A percentile compares a stretch with the other conserved stretches of the same genome.
Evolutionary conservation across 2,888 invertebrate species (phyloP).

Genomic region (Dasypolia templi): DNA sequence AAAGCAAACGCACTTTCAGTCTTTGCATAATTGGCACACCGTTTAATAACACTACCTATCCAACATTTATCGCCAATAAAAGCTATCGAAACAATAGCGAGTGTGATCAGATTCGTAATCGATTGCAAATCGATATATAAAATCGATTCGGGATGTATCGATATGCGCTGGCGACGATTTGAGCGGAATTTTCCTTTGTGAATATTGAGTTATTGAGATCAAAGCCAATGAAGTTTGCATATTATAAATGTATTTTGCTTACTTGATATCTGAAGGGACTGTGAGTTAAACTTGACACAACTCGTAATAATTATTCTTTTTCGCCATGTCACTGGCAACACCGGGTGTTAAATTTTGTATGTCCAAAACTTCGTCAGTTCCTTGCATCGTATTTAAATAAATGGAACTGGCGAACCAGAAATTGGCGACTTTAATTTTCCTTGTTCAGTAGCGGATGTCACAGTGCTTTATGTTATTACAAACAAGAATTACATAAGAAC

Average conservation of each 20-base stretch:
- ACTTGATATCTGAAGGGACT: neutral
- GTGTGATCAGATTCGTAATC: constrained; percentile 76
- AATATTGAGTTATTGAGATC: constrained; percentile 59
- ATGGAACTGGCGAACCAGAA: neutral
- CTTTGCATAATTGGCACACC: neutral
- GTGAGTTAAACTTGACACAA: neutral
- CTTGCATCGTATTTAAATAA: neutral
- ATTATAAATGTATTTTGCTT: constrained; percentile 30
- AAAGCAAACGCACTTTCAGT: neutral
- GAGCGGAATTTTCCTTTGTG: constrained; percentile 48
- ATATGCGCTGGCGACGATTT: constrained; percentile 38
- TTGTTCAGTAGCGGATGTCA: constrained; percentile 12
- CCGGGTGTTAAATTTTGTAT: neutral
- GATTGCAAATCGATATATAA: constrained; percentile 71
- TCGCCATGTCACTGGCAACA: neutral
- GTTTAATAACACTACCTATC: constrained; percentile 56
- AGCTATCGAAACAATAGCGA: constrained; percentile 72
- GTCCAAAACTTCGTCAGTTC: neutral
- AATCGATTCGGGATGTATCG: constrained; percentile 49
- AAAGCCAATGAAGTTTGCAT: constrained; percentile 56
- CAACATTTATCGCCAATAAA: constrained; percentile 62
- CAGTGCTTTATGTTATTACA: neutral
- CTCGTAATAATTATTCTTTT: neutral
- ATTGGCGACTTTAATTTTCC: neutral
- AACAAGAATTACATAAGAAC: constrained; percentile 30